Evolutionary conservation across 1,140 invertebrate genomes (phyloP).

Genomic region (Medauroidea extradentata): DNA sequence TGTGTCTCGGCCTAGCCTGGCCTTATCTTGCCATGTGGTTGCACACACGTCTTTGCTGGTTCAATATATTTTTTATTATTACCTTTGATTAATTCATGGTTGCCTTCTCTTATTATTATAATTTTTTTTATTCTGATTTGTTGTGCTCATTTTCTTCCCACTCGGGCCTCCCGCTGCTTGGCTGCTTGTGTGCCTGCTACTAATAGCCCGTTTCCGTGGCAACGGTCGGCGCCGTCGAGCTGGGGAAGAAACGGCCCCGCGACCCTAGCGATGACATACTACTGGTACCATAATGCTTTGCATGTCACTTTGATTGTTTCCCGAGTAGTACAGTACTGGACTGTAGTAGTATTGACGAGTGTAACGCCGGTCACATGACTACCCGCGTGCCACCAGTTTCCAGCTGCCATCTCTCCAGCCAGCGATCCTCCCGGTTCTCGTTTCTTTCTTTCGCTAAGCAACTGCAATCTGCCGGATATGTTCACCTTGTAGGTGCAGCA

Average conservation of each 20-base stretch:
- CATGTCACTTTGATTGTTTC: conserved; percentile 28
- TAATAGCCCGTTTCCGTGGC: conserved; percentile 51
- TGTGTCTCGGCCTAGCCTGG: conserved; percentile 10
- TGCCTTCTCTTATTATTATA: conserved; percentile 23
- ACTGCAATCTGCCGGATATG: too few relatives aligned
- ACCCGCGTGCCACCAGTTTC: not conserved
- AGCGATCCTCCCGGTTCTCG: too few relatives aligned
- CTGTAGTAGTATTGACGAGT: conserved; percentile 12
- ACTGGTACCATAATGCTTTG: conserved; percentile 76
- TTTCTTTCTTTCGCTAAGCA: too few relatives aligned
- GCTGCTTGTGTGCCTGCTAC: conserved; percentile 43
- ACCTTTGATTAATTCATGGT: conserved; percentile 28
- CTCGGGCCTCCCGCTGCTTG: conserved; percentile 38
- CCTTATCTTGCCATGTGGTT: conserved; percentile 21
- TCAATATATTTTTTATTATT: conserved; percentile 25
- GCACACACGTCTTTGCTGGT: conserved; percentile 21
- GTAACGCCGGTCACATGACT: conserved; percentile 31
- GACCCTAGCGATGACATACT: conserved; percentile 81
- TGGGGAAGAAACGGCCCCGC: conserved; percentile 82
- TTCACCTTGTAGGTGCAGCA: too few relatives aligned
- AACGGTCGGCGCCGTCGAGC: conserved; percentile 57
- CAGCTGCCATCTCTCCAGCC: too few relatives aligned
- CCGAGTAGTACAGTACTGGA: conserved; percentile 10
- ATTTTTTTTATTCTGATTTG: conserved; percentile 39
- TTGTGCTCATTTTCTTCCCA: conserved; percentile 40